Evolutionary conservation across 2,888 invertebrate species (phyloP).

Genomic region (Diaphora mendica): DNA sequence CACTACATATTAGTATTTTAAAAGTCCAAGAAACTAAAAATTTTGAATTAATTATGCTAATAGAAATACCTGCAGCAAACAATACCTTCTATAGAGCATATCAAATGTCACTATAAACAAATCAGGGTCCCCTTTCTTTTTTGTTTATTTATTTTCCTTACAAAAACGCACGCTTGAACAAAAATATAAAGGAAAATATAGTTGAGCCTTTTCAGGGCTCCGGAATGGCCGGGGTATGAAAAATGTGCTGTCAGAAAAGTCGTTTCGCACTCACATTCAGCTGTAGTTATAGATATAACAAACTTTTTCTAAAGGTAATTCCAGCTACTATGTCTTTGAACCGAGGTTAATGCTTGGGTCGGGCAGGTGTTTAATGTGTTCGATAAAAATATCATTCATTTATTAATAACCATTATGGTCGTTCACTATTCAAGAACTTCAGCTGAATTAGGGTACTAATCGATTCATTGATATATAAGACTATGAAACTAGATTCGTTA

Average conservation of each 20-base stretch:
- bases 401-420: neutral
- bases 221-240: constrained; percentile 60
- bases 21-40: too few relatives aligned
- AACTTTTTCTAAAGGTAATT: constrained; percentile 27
- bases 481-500: neutral
- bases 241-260: constrained; percentile 63
- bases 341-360: neutral
- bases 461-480: too few relatives aligned
- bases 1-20: too few relatives aligned
- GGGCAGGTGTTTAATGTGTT: neutral
- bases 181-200: constrained; percentile 50
- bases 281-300: constrained; percentile 25
- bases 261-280: constrained; percentile 49
- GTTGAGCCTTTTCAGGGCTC: constrained; percentile 48
- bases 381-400: neutral
- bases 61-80: neutral
- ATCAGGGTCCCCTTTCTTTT: constrained; percentile 13
- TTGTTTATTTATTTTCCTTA: constrained; percentile 26
- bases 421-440: neutral
- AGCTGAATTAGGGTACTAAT: too few relatives aligned
- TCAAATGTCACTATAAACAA: constrained; percentile 11
- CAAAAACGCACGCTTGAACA: constrained; percentile 12
- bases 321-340: constrained; percentile 18
- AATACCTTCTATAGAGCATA: neutral
- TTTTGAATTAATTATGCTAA: neutral